Evolutionary conservation across 2,113 vertebrate species (phyloP), one percentile per base, ranked within the genome.

Genomic region (Cyrtonyx montezumae): DNA sequence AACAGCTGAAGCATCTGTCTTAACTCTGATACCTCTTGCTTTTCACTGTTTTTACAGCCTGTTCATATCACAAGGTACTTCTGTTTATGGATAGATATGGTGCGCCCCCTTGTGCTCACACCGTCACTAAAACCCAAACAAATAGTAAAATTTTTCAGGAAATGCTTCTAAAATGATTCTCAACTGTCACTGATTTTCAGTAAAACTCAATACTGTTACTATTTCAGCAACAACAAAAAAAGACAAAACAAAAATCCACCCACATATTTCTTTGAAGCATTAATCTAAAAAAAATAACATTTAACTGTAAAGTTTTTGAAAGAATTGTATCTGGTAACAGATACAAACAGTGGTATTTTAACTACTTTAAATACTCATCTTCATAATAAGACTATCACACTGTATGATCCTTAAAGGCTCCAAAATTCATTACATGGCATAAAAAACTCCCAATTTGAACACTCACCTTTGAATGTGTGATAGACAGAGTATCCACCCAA

Each of bases 401-500:
- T 55, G 36, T 34, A 36, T 7, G 8, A 66, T 22, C 55, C 11
- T 45, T 75, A 6, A 56, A 68, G 28, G 40, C 11, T 68, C 59
- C 32, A 63, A 61, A 20, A 55, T 66, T 88, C 46, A 45, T 20
- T 21, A 55, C 3, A 55, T 3, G 28, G 4, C 0, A 1, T 11
- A 42, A 79, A 9, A 74, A 66, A 48, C 19, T 58, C 61, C 30
- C 42, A 84, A 36, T 82, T 86, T 56, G 62, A 77, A 69, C 59
- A 79, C 98, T 98, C 96, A 99, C 99, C 98, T 99, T 99, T 93
- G 99, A 99, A 97, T 99, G 99, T 15, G 99, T 99, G 97, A 99
- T 99, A 23, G 99, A 99, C 87, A 99, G 97, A 0, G 99, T 99
- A 95, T 99, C 99, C 80, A 99, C 99, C 99, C 99, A 99, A 87